Evolutionary conservation across 2,888 invertebrate species (phyloP).

Genomic region (Protodeltote pygarga): DNA sequence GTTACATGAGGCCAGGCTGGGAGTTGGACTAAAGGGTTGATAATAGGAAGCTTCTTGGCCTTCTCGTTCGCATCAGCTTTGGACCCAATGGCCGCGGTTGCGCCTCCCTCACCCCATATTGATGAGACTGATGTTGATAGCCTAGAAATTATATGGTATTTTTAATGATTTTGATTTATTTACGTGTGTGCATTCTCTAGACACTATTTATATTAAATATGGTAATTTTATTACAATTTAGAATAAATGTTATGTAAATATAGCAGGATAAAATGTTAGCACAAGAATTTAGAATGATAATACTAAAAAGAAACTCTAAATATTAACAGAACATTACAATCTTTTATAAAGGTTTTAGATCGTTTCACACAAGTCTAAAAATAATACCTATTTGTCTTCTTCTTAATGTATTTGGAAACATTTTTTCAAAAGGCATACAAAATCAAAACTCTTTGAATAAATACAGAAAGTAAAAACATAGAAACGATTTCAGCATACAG

Average conservation of each 20-base stretch:
- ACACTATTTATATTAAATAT: constrained; percentile 1
- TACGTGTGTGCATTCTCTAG: background rate
- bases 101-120: constrained; percentile 81
- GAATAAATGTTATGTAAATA: too few species aligned
- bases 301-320: constrained; percentile 4
- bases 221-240: background rate
- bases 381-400: too few species aligned
- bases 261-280: background rate
- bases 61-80: constrained; percentile 87
- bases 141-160: constrained; percentile 54
- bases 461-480: background rate
- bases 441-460: background rate
- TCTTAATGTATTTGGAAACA: too few species aligned
- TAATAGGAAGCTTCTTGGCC: constrained; percentile 93
- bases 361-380: constrained; percentile 1
- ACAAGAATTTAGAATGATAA: background rate
- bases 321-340: constrained; percentile 6
- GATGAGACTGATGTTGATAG: constrained; percentile 84
- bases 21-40: constrained; percentile 94
- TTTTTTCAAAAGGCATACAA: background rate
- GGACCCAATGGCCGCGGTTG: constrained; percentile 57
- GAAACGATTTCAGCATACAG: too few species aligned
- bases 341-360: constrained; percentile 11
- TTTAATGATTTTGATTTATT: background rate
- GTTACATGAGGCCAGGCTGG: constrained; percentile 95